Evolutionary conservation across 2,888 invertebrate species (phyloP).

Genomic region (Arctia plantaginis): DNA sequence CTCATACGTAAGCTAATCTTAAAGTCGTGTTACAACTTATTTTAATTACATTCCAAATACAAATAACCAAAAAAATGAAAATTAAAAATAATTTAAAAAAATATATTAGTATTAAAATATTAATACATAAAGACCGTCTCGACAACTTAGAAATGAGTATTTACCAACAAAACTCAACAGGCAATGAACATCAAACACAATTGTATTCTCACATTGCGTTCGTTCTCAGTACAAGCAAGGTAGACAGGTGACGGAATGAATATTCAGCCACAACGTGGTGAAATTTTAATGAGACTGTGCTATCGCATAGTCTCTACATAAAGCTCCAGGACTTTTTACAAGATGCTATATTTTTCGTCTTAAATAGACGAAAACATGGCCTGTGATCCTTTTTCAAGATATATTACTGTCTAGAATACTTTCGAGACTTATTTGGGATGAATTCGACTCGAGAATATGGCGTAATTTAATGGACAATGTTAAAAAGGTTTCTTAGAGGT

Average conservation of each 20-base stretch:
- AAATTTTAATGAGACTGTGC: conserved; percentile 61
- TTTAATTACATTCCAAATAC: too few relatives aligned
- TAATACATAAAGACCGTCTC: not conserved
- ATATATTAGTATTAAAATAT: too few relatives aligned
- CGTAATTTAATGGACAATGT: too few relatives aligned
- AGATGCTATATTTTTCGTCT: not conserved
- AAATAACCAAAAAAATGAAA: too few relatives aligned
- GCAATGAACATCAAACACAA: conserved; percentile 3
- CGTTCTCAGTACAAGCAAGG: not conserved
- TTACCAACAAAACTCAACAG: not conserved
- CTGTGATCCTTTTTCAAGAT: not conserved
- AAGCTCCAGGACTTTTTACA: conserved; percentile 14
- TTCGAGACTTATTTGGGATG: too few relatives aligned
- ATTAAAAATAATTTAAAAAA: too few relatives aligned
- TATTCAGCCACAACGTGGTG: conserved; percentile 58
- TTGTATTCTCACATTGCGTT: not conserved
- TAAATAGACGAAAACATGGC: not conserved
- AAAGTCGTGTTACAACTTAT: too few relatives aligned
- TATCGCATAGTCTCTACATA: conserved; percentile 26
- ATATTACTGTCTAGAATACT: too few relatives aligned
- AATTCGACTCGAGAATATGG: too few relatives aligned
- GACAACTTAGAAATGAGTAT: not conserved
- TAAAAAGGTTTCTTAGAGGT: too few relatives aligned
- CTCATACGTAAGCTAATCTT: too few relatives aligned
- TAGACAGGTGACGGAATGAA: conserved; percentile 57